A percentile compares a stretch with the other conserved stretches of the same genome.
These are phyloP conservation scores for Caenorhabditis doughertyi DNA, from an alignment of 2,888 invertebrate genomes.

Conservation along the genomic window DNA sequence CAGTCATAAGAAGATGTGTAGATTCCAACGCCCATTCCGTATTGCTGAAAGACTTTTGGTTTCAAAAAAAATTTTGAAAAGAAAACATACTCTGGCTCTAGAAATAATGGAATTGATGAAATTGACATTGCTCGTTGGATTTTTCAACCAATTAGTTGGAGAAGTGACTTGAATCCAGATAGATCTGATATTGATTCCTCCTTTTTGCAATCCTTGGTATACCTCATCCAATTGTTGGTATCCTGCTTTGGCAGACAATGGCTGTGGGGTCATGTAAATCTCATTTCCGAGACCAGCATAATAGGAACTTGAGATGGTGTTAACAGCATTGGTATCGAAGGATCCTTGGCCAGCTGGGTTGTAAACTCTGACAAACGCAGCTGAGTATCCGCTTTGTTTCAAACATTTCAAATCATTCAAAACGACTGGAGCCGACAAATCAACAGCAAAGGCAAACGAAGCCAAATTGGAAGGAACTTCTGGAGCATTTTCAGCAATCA, in stretches of 20 bases:
- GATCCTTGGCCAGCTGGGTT: constrained; percentile 67
- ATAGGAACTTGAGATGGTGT: constrained; percentile 68
- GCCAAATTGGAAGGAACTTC: constrained; percentile 55
- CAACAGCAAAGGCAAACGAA: constrained; percentile 63
- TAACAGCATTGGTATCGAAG: constrained; percentile 65
- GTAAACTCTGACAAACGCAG: constrained; percentile 68
- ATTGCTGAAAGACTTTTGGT: constrained; percentile 59
- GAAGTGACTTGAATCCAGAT: constrained; percentile 75
- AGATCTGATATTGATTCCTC: constrained; percentile 69
- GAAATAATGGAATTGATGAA: constrained; percentile 69
- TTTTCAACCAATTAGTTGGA: constrained; percentile 72
- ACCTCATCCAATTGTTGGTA: constrained; percentile 70
- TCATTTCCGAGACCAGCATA: constrained; percentile 70
- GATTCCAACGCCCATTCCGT: constrained; percentile 68
- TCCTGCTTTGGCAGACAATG: constrained; percentile 65
- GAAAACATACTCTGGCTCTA: constrained; percentile 63
- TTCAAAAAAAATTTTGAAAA: background rate
- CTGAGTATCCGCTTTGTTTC: constrained; percentile 56
- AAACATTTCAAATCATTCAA: constrained; percentile 50
- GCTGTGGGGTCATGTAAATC: constrained; percentile 73
- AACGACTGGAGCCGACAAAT: constrained; percentile 55
- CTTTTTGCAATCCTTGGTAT: constrained; percentile 66
- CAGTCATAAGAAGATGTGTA: constrained; percentile 74
- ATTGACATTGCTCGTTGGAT: constrained; percentile 63
- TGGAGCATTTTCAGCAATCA: constrained; percentile 59